Evolutionary conservation across 2,888 invertebrate species (phyloP).

Genomic region (Noctua janthe): DNA sequence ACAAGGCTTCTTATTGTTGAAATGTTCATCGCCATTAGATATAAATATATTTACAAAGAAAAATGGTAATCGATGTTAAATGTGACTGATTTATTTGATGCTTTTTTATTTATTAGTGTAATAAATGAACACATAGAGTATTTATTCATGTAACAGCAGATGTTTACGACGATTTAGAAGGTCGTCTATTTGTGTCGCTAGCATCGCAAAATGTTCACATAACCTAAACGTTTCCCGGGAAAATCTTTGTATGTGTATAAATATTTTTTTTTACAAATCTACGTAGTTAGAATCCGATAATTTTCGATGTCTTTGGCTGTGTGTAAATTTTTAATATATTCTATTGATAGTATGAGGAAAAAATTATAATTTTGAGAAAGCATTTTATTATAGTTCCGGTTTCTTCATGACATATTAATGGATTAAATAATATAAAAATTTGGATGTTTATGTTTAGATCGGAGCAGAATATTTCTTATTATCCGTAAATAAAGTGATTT

Average conservation of each 20-base stretch:
- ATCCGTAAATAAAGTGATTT: constrained; percentile 88
- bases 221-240: constrained; percentile 81
- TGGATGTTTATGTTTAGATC: constrained; percentile 88
- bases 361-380: constrained; percentile 87
- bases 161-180: constrained; percentile 69
- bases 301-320: constrained; percentile 90
- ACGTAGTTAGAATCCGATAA: constrained; percentile 86
- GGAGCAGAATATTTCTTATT: constrained; percentile 85
- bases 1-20: constrained; percentile 79
- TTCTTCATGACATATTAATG: constrained; percentile 82
- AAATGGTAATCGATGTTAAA: constrained; percentile 86
- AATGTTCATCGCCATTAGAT: constrained; percentile 78
- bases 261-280: constrained; percentile 82
- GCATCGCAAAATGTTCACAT: constrained; percentile 91
- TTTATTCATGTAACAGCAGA: constrained; percentile 74
- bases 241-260: constrained; percentile 80
- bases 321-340: constrained; percentile 87
- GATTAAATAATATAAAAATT: constrained; percentile 80
- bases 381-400: constrained; percentile 83
- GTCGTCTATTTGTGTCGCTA: constrained; percentile 83
- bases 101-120: constrained; percentile 78
- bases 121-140: constrained; percentile 71
- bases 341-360: constrained; percentile 77
- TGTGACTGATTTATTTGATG: constrained; percentile 79
- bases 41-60: constrained; percentile 85